phyloP scores from a whole-genome alignment of 2,113 vertebrate genomes.

The Noturus placidus region DNA sequence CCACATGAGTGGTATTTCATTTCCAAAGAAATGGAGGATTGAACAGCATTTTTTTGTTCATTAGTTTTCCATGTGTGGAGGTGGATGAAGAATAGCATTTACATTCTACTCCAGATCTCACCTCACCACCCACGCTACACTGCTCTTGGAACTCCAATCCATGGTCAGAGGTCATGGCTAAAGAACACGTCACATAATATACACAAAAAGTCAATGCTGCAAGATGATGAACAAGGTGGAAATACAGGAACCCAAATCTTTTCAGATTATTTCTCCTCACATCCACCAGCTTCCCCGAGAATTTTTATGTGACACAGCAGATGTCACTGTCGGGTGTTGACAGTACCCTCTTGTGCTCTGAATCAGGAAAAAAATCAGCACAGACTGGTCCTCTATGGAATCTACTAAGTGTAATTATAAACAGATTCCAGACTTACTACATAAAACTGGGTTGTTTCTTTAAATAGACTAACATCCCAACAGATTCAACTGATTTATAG shows the following conservation, averaged over 20 bases:
- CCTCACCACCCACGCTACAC: background rate
- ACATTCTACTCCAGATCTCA: background rate
- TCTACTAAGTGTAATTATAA: constrained; percentile 16
- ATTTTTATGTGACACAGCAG: background rate
- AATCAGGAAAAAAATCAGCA: background rate
- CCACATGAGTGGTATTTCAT: constrained; percentile 8
- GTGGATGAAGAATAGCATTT: background rate
- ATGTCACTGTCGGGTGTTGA: background rate
- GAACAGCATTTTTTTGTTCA: background rate
- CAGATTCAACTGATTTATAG: constrained; percentile 8
- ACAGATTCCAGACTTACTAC: constrained; percentile 12
- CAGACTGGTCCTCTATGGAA: background rate
- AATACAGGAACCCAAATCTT: background rate
- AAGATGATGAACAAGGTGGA: background rate
- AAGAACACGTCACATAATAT: background rate
- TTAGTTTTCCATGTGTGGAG: background rate
- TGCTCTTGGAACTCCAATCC: constrained; percentile 30
- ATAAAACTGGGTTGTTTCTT: constrained; percentile 21
- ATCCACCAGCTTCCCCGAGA: background rate
- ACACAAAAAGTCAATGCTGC: constrained; percentile 6
- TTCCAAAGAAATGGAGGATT: background rate
- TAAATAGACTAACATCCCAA: constrained; percentile 26
- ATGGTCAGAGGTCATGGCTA: constrained; percentile 16
- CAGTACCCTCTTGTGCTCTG: background rate
- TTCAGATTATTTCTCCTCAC: background rate